Base-by-base conservation (phyloP, 1,140 invertebrate genomes). In the Piezodorus guildinii region DNA sequence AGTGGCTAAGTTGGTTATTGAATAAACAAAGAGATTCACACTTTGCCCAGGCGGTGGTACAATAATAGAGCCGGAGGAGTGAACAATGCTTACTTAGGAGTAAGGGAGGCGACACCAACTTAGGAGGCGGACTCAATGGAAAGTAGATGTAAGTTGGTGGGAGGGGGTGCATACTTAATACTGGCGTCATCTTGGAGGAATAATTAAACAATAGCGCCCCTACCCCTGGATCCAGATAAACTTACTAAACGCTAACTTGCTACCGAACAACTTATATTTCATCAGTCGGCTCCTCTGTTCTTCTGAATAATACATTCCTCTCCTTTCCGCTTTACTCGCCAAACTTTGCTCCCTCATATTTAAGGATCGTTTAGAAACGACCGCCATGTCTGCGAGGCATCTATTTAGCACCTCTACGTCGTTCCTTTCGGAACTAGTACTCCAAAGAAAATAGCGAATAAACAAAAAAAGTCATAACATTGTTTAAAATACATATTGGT, bases 161-260 rank as follows among this genome's bases (percentile, higher is more conserved):
- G 58, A 17, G 58, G 30, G 39, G 63, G 63, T 56, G 63, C 63
- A 64, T 64, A 64, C 63, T 64, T 64, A 64, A 64, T 64, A 60
- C 54, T n/a, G 23, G 45, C 63, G 63, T 64, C 63, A 64, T 64
- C 63, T 64, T 64, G 63, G 45, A 16, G 21, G 63, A 64, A 64
- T 65, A 61, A 65, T 65, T 61, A 65, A 65, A 61, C 64, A 65
- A 65, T 65, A 61, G 59, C n/a, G 5, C 21, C 21, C 39, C 17
- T 8, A 21, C 60, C 58, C 25, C 19, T 27, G 49, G 54, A 27
- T 30, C 63, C 63, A 51, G 63, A 64, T 64, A 64, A 64, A 64
- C 63, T 64, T 64, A 64, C 51, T 64, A 60, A 64, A 64, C 63
- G 63, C 51, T 49, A 64, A 64, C 51, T 64, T 59, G 63, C 63